phyloP scores from a whole-genome alignment of 2,113 vertebrate genomes.

The Pavo muticus region DNA sequence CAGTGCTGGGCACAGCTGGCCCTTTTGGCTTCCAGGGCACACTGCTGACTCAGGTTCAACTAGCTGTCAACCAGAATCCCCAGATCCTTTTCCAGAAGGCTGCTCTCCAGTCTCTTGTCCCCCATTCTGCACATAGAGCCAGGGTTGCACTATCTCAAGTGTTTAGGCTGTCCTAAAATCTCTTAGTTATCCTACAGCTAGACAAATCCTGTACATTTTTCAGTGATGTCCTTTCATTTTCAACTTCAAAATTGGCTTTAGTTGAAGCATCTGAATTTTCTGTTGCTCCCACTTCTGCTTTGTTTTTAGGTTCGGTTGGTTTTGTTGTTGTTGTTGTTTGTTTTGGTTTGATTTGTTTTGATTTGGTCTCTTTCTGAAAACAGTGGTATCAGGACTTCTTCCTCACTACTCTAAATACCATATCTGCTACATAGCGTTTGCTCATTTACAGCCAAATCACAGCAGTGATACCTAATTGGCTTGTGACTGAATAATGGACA shows the following conservation, averaged over 20 bases:
- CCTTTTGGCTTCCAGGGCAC: background rate
- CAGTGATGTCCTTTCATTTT: background rate
- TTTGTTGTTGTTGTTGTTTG: background rate
- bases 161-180: background rate
- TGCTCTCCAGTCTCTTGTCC: background rate
- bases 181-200: background rate
- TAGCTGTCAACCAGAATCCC: background rate
- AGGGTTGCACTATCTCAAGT: background rate
- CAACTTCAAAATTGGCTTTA: background rate
- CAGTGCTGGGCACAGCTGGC: background rate
- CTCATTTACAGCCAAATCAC: background rate
- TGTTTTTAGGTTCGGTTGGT: background rate
- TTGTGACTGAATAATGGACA: background rate
- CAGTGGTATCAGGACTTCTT: background rate
- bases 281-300: background rate
- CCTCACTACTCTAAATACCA: background rate
- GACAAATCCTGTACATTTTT: background rate
- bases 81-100: background rate
- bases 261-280: background rate
- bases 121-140: background rate
- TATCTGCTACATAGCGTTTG: background rate
- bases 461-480: background rate
- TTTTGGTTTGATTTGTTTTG: background rate
- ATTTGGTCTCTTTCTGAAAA: background rate
- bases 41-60: background rate